phyloP scores from a whole-genome alignment of 2,888 invertebrate species.

The Galerucella nymphaeae region DNA sequence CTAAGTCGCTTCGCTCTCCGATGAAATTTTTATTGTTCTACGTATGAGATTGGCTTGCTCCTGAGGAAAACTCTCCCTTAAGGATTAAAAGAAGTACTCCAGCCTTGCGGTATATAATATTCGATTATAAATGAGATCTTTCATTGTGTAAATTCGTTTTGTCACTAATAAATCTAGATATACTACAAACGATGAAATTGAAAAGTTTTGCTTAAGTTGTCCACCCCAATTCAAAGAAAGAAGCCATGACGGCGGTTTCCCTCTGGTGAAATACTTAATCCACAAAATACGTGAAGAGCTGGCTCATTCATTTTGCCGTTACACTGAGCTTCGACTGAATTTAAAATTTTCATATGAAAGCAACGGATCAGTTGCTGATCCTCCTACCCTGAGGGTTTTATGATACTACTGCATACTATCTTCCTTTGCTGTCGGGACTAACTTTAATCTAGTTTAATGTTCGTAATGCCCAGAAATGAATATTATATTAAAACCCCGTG shows the following conservation, averaged over 20 bases:
- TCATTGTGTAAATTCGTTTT: not conserved
- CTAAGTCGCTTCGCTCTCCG: too few species aligned
- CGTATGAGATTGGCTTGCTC: too few species aligned
- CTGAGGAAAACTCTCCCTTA: too few species aligned
- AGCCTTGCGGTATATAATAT: too few species aligned
- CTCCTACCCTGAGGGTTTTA: constrained; percentile 35
- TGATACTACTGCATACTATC: constrained; percentile 37
- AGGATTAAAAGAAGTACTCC: too few species aligned
- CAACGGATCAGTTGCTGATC: constrained; percentile 38
- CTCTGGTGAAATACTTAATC: constrained; percentile 27
- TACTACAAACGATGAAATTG: not conserved
- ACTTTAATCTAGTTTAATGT: constrained; percentile 43
- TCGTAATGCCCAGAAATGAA: constrained; percentile 44
- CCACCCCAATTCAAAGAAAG: constrained; percentile 20
- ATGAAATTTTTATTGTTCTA: too few species aligned
- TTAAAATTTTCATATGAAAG: constrained; percentile 41
- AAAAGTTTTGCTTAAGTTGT: not conserved
- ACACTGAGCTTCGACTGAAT: constrained; percentile 31
- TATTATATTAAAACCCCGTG: constrained; percentile 36
- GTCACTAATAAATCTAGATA: not conserved
- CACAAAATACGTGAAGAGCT: constrained; percentile 37
- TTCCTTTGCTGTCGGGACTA: constrained; percentile 34
- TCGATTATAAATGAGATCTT: too few species aligned
- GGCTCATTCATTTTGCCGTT: constrained; percentile 37
- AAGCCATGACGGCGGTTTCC: constrained; percentile 24